A percentile compares a stretch with the other conserved stretches of the same genome.
Conservation (phyloP, 2,888 invertebrate species). For the Pammene aurita region DNA sequence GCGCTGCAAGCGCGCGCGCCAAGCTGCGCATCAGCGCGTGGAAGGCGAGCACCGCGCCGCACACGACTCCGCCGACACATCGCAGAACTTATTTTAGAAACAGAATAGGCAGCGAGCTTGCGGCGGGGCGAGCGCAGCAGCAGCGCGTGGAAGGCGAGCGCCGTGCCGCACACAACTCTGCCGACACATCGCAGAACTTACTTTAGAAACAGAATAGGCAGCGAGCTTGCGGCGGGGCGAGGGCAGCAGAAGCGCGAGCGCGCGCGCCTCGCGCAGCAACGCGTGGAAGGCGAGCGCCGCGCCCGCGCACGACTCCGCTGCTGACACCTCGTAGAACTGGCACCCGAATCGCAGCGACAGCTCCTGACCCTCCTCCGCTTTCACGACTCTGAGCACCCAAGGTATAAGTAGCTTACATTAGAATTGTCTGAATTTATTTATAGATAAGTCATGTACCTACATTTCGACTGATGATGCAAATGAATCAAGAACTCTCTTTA, state of each 20-base stretch:
- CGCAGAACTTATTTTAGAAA: too few species aligned
- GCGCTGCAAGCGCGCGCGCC: too few species aligned
- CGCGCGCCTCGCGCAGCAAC: constrained; percentile 88
- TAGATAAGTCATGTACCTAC: not conserved
- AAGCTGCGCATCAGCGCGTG: too few species aligned
- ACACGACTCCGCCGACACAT: too few species aligned
- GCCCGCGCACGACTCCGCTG: constrained; percentile 91
- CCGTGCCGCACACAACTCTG: too few species aligned
- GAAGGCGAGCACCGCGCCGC: too few species aligned
- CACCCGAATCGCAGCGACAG: constrained; percentile 89
- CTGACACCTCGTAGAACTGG: constrained; percentile 93
- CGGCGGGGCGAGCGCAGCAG: too few species aligned
- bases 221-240: constrained; percentile 89
- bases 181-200: constrained; percentile 51
- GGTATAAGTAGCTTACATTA: not conserved
- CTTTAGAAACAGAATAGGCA: constrained; percentile 90
- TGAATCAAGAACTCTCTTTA: not conserved
- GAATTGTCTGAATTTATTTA: not conserved
- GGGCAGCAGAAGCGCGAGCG: constrained; percentile 87
- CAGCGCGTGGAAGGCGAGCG: too few species aligned
- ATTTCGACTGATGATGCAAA: not conserved
- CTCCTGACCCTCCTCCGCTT: constrained; percentile 91
- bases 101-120: too few species aligned
- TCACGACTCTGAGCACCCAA: constrained; percentile 83
- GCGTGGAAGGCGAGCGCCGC: constrained; percentile 92